Evolutionary conservation across 2,113 vertebrate genomes (phyloP).

Genomic region (Anhinga anhinga): DNA sequence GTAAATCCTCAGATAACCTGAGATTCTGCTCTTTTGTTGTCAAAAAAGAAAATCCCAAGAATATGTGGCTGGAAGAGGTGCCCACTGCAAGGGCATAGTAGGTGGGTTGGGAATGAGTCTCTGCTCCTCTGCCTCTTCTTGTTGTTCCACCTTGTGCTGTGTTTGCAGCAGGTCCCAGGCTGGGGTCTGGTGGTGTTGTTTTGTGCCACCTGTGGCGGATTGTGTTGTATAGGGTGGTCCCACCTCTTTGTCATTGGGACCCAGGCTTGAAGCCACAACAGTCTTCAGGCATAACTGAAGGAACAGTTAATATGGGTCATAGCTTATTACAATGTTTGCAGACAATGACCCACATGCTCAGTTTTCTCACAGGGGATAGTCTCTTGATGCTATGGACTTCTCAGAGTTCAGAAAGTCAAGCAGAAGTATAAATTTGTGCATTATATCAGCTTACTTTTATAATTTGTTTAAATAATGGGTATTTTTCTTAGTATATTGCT

Average conservation of each 20-base stretch:
- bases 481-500: background rate
- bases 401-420: background rate
- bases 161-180: background rate
- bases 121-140: background rate
- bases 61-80: background rate
- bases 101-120: background rate
- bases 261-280: background rate
- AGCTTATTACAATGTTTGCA: accelerated
- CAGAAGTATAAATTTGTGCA: background rate
- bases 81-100: background rate
- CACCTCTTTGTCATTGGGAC: background rate
- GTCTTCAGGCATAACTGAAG: background rate
- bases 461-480: background rate
- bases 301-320: background rate
- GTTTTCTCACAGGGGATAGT: background rate
- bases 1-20: background rate
- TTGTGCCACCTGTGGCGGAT: background rate
- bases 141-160: background rate
- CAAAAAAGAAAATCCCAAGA: background rate
- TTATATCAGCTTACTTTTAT: background rate
- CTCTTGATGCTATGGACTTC: background rate
- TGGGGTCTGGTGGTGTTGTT: background rate
- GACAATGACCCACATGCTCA: background rate
- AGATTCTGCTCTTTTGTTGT: background rate
- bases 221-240: background rate